Conservation (phyloP, 2,888 invertebrate species). For the Ophion obscuratus region DNA sequence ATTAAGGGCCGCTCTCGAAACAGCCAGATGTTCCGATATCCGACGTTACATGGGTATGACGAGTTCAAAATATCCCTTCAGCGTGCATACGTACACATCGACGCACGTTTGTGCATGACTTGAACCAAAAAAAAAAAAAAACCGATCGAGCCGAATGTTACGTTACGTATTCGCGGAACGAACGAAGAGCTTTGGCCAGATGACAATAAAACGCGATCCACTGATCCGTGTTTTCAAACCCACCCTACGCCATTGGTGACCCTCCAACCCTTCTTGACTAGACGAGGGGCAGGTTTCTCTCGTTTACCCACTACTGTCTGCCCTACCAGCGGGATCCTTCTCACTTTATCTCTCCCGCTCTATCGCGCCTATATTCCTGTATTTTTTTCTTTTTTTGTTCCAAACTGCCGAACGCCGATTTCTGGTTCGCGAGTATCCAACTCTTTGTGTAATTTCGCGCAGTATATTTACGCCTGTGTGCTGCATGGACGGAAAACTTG, state of each 20-base stretch:
- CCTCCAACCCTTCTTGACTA: not conserved
- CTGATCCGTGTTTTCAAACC: constrained; percentile 12
- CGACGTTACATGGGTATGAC: no score
- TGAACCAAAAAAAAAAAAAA: constrained; percentile 3
- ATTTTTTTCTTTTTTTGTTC: not conserved
- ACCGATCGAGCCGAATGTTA: constrained; percentile 6
- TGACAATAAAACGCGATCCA: constrained; percentile 6
- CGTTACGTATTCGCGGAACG: constrained; percentile 30
- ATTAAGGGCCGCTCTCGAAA: not conserved
- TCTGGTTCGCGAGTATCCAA: not conserved
- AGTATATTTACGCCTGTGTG: not conserved
- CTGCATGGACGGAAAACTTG: constrained; percentile 36
- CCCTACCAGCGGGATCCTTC: not conserved
- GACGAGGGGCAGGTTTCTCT: constrained; percentile 6
- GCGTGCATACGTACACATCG: no score
- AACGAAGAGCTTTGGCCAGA: constrained; percentile 35
- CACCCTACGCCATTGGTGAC: not conserved
- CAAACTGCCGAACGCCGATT: not conserved
- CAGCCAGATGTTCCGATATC: no score
- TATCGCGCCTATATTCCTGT: not conserved
- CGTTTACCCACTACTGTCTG: constrained; percentile 17
- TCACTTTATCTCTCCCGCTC: not conserved
- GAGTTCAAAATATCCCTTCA: no score
- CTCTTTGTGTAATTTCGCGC: constrained; percentile 10
- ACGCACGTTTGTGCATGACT: no score